phyloP scores from a whole-genome alignment of 1,140 invertebrate genomes.

The Penaeus japonicus region DNA sequence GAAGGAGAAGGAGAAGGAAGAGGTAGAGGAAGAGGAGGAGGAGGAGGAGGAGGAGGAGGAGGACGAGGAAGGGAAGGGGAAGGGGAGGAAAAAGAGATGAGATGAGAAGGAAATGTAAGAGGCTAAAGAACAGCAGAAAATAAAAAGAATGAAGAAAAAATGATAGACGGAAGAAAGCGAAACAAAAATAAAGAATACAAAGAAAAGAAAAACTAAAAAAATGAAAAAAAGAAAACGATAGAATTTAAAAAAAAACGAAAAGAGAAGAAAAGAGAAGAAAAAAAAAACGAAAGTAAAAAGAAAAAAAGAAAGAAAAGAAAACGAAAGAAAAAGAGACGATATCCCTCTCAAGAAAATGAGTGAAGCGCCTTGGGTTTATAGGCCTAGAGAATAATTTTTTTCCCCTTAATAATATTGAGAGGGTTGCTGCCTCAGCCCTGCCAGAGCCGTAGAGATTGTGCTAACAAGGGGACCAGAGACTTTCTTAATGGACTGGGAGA shows the following conservation, averaged over 20 bases:
- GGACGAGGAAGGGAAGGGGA: neutral
- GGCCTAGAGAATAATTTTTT: neutral
- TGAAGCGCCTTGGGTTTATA: neutral
- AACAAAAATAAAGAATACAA: neutral
- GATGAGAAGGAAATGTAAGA: neutral
- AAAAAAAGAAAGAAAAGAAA: neutral
- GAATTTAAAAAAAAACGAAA: no score
- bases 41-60: neutral
- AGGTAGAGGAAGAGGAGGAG: neutral
- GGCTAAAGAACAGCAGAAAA: no score
- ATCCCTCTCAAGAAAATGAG: constrained; percentile 28
- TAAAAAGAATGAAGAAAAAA: neutral
- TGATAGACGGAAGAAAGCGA: neutral
- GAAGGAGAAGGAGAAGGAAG: neutral
- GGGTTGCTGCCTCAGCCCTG: no score
- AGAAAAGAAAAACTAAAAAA: neutral
- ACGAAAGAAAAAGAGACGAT: neutral
- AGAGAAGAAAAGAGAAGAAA: no score
- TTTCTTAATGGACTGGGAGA: no score
- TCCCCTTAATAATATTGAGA: neutral
- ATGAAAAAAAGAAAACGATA: neutral
- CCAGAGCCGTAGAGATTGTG: no score
- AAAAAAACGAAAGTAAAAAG: no score
- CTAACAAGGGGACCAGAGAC: no score
- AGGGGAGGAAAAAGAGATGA: neutral